Evolutionary conservation across 2,113 vertebrate genomes (phyloP), one percentile per base, ranked within the genome.

Genomic region (Anhinga rufa): DNA sequence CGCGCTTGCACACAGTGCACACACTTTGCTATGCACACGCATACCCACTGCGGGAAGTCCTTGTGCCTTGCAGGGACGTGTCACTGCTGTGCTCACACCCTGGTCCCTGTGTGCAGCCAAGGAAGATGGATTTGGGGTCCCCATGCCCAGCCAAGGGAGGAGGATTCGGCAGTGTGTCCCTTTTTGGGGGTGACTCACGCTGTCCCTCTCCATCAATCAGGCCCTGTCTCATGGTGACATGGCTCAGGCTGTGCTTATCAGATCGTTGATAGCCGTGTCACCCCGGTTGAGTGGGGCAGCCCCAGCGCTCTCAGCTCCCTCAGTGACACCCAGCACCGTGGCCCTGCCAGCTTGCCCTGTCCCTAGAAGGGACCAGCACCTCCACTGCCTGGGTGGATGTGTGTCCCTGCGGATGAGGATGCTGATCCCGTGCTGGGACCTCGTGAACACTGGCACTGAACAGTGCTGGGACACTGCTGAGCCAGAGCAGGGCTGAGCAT

Each of bases 381-480:
- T 74, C 32, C 26, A 3, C 42, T 46, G 24, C 6, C 8, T 0
- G 0, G 6, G 12, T 62, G 36, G 31, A 34, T 12, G 21, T 2
- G 0, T 51, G 20, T 61, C 10, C 31, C 12, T 66, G 7, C 3
- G 3, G 29, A 6, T 31, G 51, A 66, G 24, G 19, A 40, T 86
- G 52, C 14, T 64, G 57, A 51, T 61, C 8, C 17, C 4, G 0
- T 66, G 21, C 42, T 54, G 46, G 36, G 38, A 36, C 34, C 4
- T 61, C 29, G 9, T 25, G 29, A 85, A 26, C n/a, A 15, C 14
- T 0, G 4, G 29, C 48, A 42, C n/a, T n/a, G 2, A 1, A 25
- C 31, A 42, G 42, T 71, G 57, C 46, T 1, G 1, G 13, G 22
- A 49, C 12, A n/a, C 40, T 72, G n/a, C 54, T 58, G n/a, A 75